A percentile compares a stretch with the other conserved stretches of the same genome.
Conservation (phyloP, 2,888 invertebrate genomes). For the Agrochola lota region DNA sequence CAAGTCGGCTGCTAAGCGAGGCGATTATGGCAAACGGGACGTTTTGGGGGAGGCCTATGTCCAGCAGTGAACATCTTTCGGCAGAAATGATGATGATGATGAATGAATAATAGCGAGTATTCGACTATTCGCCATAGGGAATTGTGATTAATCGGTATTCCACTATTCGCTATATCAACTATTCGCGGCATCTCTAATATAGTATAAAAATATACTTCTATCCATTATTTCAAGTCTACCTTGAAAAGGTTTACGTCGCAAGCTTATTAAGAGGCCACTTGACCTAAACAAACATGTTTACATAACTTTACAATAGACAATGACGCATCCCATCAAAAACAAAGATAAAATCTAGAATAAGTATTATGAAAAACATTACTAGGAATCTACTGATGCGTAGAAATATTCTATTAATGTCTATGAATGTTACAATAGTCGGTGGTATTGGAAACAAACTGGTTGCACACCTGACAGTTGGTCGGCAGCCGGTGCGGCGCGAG, state of each 20-base stretch:
- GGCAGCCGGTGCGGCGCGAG: constrained; percentile 38
- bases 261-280: constrained; percentile 22
- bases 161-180: too few relatives aligned
- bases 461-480: constrained; percentile 45
- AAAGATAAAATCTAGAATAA: constrained; percentile 35
- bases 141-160: too few relatives aligned
- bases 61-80: too few relatives aligned
- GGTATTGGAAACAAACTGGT: constrained; percentile 55
- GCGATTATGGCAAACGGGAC: too few relatives aligned
- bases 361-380: constrained; percentile 38
- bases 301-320: constrained; percentile 20
- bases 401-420: constrained; percentile 36
- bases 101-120: too few relatives aligned
- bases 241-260: constrained; percentile 10
- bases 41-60: too few relatives aligned
- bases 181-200: too few relatives aligned
- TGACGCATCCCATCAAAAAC: constrained; percentile 27
- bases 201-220: too few relatives aligned
- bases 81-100: too few relatives aligned
- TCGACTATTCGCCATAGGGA: too few relatives aligned
- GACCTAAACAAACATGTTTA: constrained; percentile 43
- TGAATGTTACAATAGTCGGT: constrained; percentile 17
- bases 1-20: too few relatives aligned
- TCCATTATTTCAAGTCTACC: neutral
- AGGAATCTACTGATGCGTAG: constrained; percentile 36